Evolutionary conservation across 1,140 invertebrate genomes (phyloP), one percentile per base, ranked within the genome.

Genomic region (Subanguina moxae): DNA sequence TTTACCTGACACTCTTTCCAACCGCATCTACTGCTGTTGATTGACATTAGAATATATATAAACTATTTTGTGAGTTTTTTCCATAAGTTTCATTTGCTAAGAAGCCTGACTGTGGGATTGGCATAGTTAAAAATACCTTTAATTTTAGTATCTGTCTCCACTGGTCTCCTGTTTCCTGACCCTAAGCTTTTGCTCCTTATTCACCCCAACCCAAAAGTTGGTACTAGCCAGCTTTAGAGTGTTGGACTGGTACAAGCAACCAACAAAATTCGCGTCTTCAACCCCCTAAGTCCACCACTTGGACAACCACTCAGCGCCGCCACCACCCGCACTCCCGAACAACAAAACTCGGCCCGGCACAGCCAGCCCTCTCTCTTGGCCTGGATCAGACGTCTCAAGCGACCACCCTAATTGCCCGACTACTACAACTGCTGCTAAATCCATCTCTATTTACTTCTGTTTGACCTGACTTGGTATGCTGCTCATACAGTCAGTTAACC

Each of bases 391-490:
- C 73, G 64, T 15, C 46, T 73, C 42, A 65, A 65, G 57, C 72
- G 72, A 76, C 72, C 72, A 52, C 74, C 68, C 69, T 73, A 75
- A 73, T 38, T 70, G 27, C 62, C 21, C 42, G 28, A 58, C 30
- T 57, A 38, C 32, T 38, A 38, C 32, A 38, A 3, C 11, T 38
- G 11, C 32, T 38, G 32, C 32, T n/a, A n/a, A n/a, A n/a, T n/a
- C n/a, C n/a, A 38, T 5, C 32, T 38, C 11, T 38, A 38, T 38
- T 38, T 38, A 3, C 32, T 38, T 3, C 11, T 38, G 32, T 38
- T 38, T 38, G 32, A 11, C n/a, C n/a, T n/a, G n/a, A n/a, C n/a
- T n/a, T n/a, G n/a, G n/a, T n/a, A n/a, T n/a, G n/a, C n/a, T 0
- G 8, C 62, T 19, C 59, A 64, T 59, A 64, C 43, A 64, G 0